Base-by-base conservation (phyloP, 2,113 vertebrate species). In the Campylorhamphus procurvoides region DNA sequence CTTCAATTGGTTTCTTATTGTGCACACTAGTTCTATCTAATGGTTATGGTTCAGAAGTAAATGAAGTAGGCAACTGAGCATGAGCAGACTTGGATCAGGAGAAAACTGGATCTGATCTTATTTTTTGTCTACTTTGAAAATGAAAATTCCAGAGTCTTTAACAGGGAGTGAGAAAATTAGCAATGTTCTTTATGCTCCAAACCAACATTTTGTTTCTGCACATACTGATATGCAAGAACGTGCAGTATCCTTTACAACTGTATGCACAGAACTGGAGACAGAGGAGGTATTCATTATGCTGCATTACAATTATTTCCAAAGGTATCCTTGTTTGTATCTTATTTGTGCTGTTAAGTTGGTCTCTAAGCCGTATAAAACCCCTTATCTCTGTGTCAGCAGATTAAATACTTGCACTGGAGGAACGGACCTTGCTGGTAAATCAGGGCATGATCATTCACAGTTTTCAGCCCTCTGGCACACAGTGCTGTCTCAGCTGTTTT, bases 381-480 rank as follows among this genome's bases (percentile, higher is more conserved):
- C 73, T 86, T 91, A 91, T 87, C 66, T 87, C 50, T 80, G 60
- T 87, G 50, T 72, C 89, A 94, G 78, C 63, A 96, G 68, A 91
- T 93, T 75, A 94, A 96, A 64, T 74, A 86, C 82, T 89, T 35
- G 59, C 20, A 59, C 85, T 55, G 35, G 44, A 88, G 81, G 64
- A 90, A 89, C 0, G 0, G 42, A 52, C 37, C 74, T 87, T 6
- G 2, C 81, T 67, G 76, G 86, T 78, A 90, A 89, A 89, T 78
- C 60, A 90, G 55, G 87, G 55, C 28, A 67, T 6, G 23, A 49
- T 83, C 64, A 50, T 85, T 85, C 92, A 71, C 19, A 33, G 47
- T 88, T 82, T 63, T 66, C 69, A 81, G 52, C 55, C 73, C 64
- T 74, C 53, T 67, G 69, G 86, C 68, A 75, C 10, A 2, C 33